A percentile compares a stretch with the other conserved stretches of the same genome.
Conservation (phyloP, 2,113 vertebrate genomes). For the Zingel zingel region DNA sequence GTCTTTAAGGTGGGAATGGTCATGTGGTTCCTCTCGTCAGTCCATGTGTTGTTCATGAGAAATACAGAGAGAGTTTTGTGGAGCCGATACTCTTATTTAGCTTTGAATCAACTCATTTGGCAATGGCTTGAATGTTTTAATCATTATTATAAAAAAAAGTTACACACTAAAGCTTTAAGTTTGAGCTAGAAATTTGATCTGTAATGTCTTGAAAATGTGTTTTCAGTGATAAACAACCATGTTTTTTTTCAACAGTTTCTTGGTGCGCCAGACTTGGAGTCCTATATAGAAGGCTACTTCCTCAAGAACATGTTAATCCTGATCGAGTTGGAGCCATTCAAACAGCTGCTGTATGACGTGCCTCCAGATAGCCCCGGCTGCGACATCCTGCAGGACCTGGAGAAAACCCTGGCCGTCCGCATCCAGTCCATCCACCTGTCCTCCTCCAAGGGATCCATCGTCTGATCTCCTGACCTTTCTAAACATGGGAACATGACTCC, state of each 20-base stretch:
- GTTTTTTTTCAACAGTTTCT: constrained; percentile 87
- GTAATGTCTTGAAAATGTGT: neutral
- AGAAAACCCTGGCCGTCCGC: constrained; percentile 93
- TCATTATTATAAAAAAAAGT: too few relatives aligned
- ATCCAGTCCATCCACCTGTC: constrained; percentile 99
- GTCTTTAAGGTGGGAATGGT: too few relatives aligned
- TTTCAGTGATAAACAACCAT: neutral
- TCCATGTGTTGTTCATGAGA: too few relatives aligned
- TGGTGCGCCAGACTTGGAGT: constrained; percentile 91
- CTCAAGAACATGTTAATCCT: constrained; percentile 98
- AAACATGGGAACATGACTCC: neutral
- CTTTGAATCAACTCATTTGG: too few relatives aligned
- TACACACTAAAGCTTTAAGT: neutral
- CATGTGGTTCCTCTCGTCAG: too few relatives aligned
- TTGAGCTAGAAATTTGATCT: neutral
- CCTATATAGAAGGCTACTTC: constrained; percentile 97
- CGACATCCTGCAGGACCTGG: constrained; percentile 93
- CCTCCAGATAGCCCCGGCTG: constrained; percentile 88
- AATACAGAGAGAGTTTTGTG: too few relatives aligned
- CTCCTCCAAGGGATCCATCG: constrained; percentile 96
- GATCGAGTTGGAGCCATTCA: constrained; percentile 97
- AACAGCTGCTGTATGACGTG: constrained; percentile 94
- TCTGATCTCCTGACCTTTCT: constrained; percentile 81
- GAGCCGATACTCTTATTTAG: too few relatives aligned
- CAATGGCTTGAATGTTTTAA: too few relatives aligned